Conservation (phyloP, 30 jellyfish, hydroid and myxozoan genomes). For the Hydractinia echinata region DNA sequence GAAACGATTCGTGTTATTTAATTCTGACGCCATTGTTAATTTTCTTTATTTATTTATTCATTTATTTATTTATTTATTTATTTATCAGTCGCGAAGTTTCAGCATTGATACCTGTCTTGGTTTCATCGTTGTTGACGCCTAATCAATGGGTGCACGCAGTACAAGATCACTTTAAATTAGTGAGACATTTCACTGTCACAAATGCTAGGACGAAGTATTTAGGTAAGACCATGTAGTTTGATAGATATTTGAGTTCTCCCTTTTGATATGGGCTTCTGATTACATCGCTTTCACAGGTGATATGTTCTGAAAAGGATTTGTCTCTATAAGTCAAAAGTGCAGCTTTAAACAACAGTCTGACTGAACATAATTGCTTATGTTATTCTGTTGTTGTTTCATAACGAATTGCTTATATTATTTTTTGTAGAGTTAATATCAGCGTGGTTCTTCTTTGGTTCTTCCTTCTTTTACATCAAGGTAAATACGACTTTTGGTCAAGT, state of each 20-base stretch:
- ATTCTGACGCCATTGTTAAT: background rate
- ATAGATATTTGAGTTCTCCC: constrained; percentile 11
- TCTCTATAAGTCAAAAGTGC: background rate
- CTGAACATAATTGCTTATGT: background rate
- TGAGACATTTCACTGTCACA: constrained; percentile 55
- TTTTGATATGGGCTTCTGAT: background rate
- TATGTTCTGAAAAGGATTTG: background rate
- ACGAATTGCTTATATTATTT: background rate
- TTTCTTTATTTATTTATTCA: background rate
- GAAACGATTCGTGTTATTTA: background rate
- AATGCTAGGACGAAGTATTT: constrained; percentile 48
- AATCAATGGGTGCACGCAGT: constrained; percentile 79
- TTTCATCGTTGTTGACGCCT: constrained; percentile 60
- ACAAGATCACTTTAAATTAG: constrained; percentile 52
- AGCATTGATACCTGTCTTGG: constrained; percentile 63
- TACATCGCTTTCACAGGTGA: background rate
- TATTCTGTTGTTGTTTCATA: background rate
- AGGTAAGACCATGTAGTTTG: constrained; percentile 16
- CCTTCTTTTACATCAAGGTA: constrained; percentile 86
- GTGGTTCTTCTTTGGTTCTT: constrained; percentile 89
- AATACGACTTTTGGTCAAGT: background rate
- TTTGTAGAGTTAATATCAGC: constrained; percentile 70
- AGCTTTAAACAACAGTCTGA: too few relatives aligned
- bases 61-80: background rate
- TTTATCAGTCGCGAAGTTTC: constrained; percentile 60